Base-by-base conservation (phyloP, 2,888 invertebrate species). In the Scaptodrosophila latifasciaeformis region DNA sequence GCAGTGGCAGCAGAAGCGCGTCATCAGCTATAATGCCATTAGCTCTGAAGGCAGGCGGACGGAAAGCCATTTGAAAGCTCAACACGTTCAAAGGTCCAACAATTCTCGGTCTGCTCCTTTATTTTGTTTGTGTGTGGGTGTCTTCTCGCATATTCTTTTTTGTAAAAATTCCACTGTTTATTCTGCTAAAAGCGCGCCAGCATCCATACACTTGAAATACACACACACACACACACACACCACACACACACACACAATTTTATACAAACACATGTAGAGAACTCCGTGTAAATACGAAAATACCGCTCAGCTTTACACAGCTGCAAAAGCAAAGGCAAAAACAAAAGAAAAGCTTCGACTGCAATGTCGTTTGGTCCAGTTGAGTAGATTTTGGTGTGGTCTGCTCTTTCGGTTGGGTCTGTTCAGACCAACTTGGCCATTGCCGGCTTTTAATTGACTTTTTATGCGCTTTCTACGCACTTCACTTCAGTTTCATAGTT, bases 131-230 rank as follows among this genome's bases (percentile, higher is more conserved):
- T 24, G 30, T 49, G 24, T 50, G 19, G 31, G 40, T 19, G 35
- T 47, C 19, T 49, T 18, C 65, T 30, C 42, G 51, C 60, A 54
- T 71, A 67, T 74, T 77, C 74, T 76, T 76, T 79, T 37, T 69
- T 79, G 80, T 62, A 67, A 74, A 74, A 79, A 80, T 74, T 79
- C 79, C 72, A 74, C 72, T 74, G 72, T 75, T 75, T 75, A 77
- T 77, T 80, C 78, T 68, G 80, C 81, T 75, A 75, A 75, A 75
- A 75, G 75, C 81, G 80, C 80, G 70, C 78, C 70, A 77, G 70
- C 74, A 72, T 70, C 70, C 70, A 70, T 79, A 77, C 79, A 74
- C 72, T 74, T 66, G 70, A 79, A 67, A 29, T 45, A 37, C 55
- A 37, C 54, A 57, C 61, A 40, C 49, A 12, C 34, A 24, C 52